phyloP scores from a whole-genome alignment of 2,113 vertebrate species.

The Pontoporia blainvillei region DNA sequence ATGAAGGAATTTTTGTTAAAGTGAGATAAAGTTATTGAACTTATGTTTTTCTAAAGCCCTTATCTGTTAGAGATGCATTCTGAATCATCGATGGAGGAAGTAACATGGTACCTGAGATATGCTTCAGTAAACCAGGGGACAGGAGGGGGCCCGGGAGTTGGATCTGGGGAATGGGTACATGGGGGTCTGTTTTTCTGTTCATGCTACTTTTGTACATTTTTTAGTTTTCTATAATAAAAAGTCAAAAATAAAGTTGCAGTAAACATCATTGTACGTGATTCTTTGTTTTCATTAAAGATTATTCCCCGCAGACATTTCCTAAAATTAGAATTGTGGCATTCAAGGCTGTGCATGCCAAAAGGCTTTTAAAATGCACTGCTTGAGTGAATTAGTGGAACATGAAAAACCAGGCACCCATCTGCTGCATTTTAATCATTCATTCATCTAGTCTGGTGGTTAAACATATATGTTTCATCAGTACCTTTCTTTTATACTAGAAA shows the following conservation, averaged over 20 bases:
- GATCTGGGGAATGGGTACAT: too few species aligned
- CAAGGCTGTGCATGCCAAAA: background rate
- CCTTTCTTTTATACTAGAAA: background rate
- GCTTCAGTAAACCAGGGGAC: background rate
- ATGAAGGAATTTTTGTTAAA: background rate
- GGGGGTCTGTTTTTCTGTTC: background rate
- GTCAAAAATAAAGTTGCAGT: background rate
- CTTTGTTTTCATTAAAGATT: background rate
- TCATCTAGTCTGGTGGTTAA: background rate
- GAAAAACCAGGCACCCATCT: background rate
- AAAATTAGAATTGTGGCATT: background rate
- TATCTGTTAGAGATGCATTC: background rate
- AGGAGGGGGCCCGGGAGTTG: too few species aligned
- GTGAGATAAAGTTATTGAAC: background rate
- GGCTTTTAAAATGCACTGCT: background rate
- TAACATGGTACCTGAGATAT: background rate
- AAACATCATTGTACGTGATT: background rate
- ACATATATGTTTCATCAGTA: too few species aligned
- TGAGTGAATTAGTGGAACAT: rapidly evolving
- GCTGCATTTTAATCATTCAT: background rate
- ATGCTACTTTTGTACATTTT: background rate
- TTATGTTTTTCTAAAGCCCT: background rate
- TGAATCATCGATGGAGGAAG: background rate
- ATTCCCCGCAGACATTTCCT: background rate
- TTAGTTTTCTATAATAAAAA: background rate